These are phyloP conservation scores for Phocoena sinus DNA, from an alignment of 2,113 vertebrate genomes.

Conservation along the genomic window DNA sequence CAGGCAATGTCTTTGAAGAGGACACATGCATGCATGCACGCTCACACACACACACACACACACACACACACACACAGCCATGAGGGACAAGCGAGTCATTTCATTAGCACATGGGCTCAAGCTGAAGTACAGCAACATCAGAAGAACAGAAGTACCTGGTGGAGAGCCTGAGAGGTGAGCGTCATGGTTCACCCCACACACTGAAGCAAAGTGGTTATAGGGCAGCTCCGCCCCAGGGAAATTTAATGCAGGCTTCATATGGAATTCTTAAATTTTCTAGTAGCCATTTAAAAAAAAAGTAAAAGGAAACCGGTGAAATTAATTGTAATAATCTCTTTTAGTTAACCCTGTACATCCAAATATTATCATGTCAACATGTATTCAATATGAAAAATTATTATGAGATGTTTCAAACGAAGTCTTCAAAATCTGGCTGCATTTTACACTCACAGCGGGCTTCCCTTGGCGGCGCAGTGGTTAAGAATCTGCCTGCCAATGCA, in stretches of 20 bases:
- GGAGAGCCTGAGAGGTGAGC: not conserved
- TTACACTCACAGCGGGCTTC: not conserved
- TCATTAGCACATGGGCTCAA: not conserved
- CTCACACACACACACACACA: not conserved
- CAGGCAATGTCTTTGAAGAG: constrained; percentile 24
- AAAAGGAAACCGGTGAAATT: not conserved
- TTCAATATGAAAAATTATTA: not conserved
- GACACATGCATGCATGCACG: not conserved
- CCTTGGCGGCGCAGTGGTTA: too few relatives aligned
- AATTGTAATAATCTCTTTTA: not conserved
- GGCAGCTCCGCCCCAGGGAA: accelerated
- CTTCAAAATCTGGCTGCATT: not conserved
- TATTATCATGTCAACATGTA: not conserved
- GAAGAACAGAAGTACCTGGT: not conserved
- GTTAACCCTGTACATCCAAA: not conserved
- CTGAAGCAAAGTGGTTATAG: not conserved
- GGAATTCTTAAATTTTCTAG: not conserved
- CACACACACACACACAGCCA: not conserved
- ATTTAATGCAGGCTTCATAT: accelerated
- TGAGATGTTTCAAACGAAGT: not conserved
- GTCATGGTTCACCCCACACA: accelerated
- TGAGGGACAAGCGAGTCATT: not conserved
- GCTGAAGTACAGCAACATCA: not conserved
- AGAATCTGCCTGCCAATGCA: too few relatives aligned
- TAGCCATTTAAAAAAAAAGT: not conserved